Conservation (phyloP, 2,888 invertebrate genomes). For the Hirtodrosophila trivittata region DNA sequence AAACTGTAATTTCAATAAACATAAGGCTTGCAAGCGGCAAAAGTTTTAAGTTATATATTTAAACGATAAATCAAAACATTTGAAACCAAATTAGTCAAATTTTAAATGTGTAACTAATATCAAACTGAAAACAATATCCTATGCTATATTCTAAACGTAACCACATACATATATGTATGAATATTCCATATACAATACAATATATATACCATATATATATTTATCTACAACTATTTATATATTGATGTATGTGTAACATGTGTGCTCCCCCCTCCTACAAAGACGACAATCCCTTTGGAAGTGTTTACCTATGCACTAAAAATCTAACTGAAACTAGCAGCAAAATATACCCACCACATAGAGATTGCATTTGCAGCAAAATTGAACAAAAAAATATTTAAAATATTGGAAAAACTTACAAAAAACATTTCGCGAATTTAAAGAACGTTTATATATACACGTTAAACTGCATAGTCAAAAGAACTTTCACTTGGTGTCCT, state of each 20-base stretch:
- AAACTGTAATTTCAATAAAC: conserved; percentile 84
- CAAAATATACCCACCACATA: conserved; percentile 49
- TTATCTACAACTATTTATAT: conserved; percentile 68
- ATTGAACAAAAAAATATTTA: conserved; percentile 24
- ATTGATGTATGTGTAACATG: conserved; percentile 68
- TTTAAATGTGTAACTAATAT: conserved; percentile 40
- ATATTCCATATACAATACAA: conserved; percentile 21
- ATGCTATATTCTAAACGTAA: conserved; percentile 11
- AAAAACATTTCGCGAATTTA: conserved; percentile 74
- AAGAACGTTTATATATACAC: conserved; percentile 53
- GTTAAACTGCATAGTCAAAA: conserved; percentile 71
- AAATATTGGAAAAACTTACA: conserved; percentile 24
- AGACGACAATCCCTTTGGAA: conserved; percentile 76
- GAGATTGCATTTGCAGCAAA: conserved; percentile 25
- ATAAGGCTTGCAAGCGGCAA: conserved; percentile 32
- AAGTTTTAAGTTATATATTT: conserved; percentile 35
- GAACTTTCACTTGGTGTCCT: conserved; percentile 76
- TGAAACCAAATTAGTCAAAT: conserved; percentile 60
- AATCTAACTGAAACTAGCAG: conserved; percentile 51
- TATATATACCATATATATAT: conserved; percentile 33
- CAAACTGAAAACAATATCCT: conserved; percentile 28
- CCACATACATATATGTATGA: conserved; percentile 15
- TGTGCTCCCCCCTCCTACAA: conserved; percentile 44
- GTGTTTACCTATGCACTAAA: conserved; percentile 59
- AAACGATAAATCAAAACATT: conserved; percentile 33